Evolutionary conservation across 1,140 invertebrate species (phyloP).

Genomic region (Aphelinus atriplicis): DNA sequence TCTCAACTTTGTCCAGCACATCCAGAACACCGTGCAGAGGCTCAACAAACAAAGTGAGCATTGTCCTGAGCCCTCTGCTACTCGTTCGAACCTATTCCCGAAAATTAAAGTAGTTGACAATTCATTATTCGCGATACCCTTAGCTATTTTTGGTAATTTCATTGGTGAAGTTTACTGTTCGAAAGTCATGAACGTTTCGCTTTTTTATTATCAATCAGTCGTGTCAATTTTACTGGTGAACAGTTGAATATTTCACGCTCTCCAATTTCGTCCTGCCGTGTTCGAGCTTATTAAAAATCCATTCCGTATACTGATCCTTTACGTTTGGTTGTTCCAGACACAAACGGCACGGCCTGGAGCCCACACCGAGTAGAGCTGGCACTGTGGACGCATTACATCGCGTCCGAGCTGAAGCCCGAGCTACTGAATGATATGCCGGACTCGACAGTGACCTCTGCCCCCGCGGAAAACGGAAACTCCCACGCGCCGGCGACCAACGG

Average conservation of each 20-base stretch:
- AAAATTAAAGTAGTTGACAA: too few species aligned
- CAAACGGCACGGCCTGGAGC: slow-evolving; percentile 74
- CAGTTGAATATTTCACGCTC: too few species aligned
- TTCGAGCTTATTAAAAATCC: too few species aligned
- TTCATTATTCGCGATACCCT: too few species aligned
- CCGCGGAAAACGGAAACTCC: slow-evolving; percentile 70
- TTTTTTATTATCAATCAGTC: too few species aligned
- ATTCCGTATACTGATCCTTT: too few species aligned
- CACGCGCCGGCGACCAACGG: slow-evolving; percentile 58
- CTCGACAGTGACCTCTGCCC: slow-evolving; percentile 59
- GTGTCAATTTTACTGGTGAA: too few species aligned
- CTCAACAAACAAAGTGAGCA: slow-evolving; percentile 80
- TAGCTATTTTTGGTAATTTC: background rate
- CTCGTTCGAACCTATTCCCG: too few species aligned
- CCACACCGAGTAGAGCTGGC: slow-evolving; percentile 90
- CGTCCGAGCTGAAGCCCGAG: slow-evolving; percentile 84
- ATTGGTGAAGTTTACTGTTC: too few species aligned
- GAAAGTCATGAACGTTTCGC: too few species aligned
- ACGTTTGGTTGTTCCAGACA: slow-evolving; percentile 59
- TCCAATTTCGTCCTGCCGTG: too few species aligned
- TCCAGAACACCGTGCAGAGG: slow-evolving; percentile 82
- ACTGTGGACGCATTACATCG: slow-evolving; percentile 89
- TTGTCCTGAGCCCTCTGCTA: slow-evolving; percentile 2
- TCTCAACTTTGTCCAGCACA: slow-evolving; percentile 92
- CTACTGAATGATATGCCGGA: slow-evolving; percentile 80